Conservation (phyloP, 2,113 vertebrate species). For the Corapipo altera region DNA sequence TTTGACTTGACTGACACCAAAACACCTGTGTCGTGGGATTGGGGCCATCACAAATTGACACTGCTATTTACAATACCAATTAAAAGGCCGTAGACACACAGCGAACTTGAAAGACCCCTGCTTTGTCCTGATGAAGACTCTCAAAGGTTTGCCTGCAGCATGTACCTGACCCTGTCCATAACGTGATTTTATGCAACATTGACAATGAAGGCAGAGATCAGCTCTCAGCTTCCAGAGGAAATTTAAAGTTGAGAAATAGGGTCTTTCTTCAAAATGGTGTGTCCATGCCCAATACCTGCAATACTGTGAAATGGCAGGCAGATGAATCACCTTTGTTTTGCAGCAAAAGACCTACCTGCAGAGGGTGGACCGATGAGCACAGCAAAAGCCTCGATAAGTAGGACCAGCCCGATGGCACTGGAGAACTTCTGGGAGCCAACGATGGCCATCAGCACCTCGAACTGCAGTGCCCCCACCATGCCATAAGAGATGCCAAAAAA, state of each 20-base stretch:
- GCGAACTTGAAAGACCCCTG: not conserved
- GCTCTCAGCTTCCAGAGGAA: not conserved
- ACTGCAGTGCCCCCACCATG: slow-evolving; percentile 83
- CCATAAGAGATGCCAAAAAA: slow-evolving; percentile 82
- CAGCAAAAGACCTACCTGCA: slow-evolving; percentile 67
- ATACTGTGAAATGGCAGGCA: not conserved
- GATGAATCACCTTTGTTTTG: not conserved
- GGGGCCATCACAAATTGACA: not conserved
- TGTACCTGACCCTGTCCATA: not conserved
- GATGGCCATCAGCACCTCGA: slow-evolving; percentile 80
- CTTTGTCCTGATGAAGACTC: not conserved
- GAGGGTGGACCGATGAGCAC: slow-evolving; percentile 81
- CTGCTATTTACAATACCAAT: not conserved
- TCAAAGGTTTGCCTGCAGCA: not conserved
- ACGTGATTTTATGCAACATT: not conserved
- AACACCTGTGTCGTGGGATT: not conserved
- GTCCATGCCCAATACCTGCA: not conserved
- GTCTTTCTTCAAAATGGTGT: not conserved
- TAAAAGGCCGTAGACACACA: not conserved
- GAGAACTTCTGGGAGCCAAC: slow-evolving; percentile 78
- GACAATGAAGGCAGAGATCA: not conserved
- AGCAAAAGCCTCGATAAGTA: slow-evolving; percentile 76
- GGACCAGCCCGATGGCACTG: slow-evolving; percentile 78
- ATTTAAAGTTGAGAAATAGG: not conserved
- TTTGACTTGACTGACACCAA: not conserved